Conservation (phyloP, 2,888 invertebrate genomes). For the Alloplasta piceator region DNA sequence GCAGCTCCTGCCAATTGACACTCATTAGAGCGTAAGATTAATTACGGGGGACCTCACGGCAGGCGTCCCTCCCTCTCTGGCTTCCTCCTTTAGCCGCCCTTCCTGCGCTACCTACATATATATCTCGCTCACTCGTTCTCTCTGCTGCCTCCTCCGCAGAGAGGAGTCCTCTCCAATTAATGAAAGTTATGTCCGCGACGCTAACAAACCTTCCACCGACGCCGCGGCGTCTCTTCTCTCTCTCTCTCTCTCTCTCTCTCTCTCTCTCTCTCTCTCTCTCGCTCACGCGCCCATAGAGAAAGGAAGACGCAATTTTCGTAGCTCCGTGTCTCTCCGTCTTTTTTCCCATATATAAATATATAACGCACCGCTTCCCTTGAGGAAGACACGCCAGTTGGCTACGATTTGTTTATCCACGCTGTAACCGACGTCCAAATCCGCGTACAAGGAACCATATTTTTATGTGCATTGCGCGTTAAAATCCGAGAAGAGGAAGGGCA, state of each 20-base stretch:
- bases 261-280: not conserved
- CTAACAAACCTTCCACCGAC: slow-evolving; percentile 76
- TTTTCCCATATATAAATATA: slow-evolving; percentile 4
- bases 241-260: slow-evolving; percentile 21
- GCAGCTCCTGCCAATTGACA: slow-evolving; percentile 80
- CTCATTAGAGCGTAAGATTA: slow-evolving; percentile 80
- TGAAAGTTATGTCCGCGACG: slow-evolving; percentile 79
- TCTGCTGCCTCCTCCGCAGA: slow-evolving; percentile 68
- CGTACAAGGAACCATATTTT: not conserved
- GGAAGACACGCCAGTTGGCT: slow-evolving; percentile 53
- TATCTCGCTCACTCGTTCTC: slow-evolving; percentile 68
- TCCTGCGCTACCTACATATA: slow-evolving; percentile 57
- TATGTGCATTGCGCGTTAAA: not conserved
- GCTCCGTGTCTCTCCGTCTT: not conserved
- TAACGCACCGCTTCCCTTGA: slow-evolving; percentile 63
- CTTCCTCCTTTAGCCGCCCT: slow-evolving; percentile 69
- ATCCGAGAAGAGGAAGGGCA: not conserved
- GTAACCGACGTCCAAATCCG: slow-evolving; percentile 37
- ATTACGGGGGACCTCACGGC: slow-evolving; percentile 71
- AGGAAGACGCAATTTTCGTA: slow-evolving; percentile 20
- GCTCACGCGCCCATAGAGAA: not conserved
- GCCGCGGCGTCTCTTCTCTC: slow-evolving; percentile 48
- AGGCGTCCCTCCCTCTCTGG: slow-evolving; percentile 59
- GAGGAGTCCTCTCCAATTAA: slow-evolving; percentile 77
- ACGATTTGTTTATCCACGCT: slow-evolving; percentile 62